A percentile compares a stretch with the other conserved stretches of the same genome.
These are phyloP conservation scores for Lochmaea capreae DNA, from an alignment of 2,888 invertebrate genomes.

Conservation along the genomic window DNA sequence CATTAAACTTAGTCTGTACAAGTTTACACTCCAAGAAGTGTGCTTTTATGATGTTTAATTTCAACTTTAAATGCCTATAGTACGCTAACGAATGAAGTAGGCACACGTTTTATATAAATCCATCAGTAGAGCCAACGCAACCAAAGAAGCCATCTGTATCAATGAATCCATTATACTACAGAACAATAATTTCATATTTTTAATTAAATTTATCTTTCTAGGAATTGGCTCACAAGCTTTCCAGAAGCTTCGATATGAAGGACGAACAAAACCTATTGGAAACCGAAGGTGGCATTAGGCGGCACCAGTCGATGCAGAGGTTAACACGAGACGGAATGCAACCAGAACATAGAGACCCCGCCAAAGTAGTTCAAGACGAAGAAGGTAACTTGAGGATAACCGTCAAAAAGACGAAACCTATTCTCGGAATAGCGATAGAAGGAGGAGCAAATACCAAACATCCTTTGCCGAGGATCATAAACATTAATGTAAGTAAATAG, in stretches of 20 bases:
- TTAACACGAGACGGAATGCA: constrained; percentile 71
- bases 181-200: neutral
- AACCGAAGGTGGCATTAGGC: constrained; percentile 73
- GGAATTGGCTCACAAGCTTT: constrained; percentile 89
- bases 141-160: neutral
- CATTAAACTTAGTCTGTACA: no score
- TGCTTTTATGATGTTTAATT: no score
- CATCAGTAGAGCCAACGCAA: neutral
- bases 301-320: constrained; percentile 84
- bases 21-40: no score
- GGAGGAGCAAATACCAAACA: constrained; percentile 97
- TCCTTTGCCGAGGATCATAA: constrained; percentile 93
- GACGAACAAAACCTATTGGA: constrained; percentile 81
- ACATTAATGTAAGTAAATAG: constrained; percentile 84
- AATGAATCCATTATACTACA: no score
- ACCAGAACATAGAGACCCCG: constrained; percentile 60
- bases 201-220: constrained; percentile 55
- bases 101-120: neutral
- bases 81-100: neutral
- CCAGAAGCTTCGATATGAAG: constrained; percentile 90
- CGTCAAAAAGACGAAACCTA: constrained; percentile 93
- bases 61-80: no score
- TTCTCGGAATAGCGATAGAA: constrained; percentile 96
- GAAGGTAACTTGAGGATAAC: constrained; percentile 90
- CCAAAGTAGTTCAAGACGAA: constrained; percentile 84